phyloP scores from a whole-genome alignment of 2,113 vertebrate genomes.

The Cyprinus carpio region DNA sequence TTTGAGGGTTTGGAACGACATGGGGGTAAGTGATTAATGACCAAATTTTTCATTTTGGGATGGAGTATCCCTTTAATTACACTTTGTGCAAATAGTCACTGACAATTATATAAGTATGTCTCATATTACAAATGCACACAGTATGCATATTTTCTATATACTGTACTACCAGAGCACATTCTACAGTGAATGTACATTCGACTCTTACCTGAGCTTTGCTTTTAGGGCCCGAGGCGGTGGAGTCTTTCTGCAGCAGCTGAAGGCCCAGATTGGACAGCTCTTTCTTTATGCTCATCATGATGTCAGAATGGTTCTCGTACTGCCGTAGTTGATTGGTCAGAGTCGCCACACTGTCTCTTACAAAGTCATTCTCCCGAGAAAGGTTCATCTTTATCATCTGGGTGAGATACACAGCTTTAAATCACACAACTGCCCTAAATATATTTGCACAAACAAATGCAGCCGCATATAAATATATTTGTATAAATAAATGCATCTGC shows the following conservation, averaged over 20 bases:
- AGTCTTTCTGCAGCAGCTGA: slow-evolving; percentile 91
- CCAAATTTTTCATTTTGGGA: too few relatives aligned
- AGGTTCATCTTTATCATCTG: slow-evolving; percentile 94
- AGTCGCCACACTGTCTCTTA: slow-evolving; percentile 85
- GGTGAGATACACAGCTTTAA: not conserved
- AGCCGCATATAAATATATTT: not conserved
- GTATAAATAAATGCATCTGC: not conserved
- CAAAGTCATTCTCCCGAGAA: slow-evolving; percentile 86
- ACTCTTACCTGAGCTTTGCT: slow-evolving; percentile 81
- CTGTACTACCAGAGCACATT: not conserved
- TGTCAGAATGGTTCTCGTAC: slow-evolving; percentile 91
- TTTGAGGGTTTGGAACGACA: too few relatives aligned
- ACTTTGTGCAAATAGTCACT: too few relatives aligned
- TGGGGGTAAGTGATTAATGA: too few relatives aligned
- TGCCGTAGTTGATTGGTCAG: slow-evolving; percentile 85
- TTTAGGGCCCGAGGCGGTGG: slow-evolving; percentile 51
- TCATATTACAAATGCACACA: not conserved
- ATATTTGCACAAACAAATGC: not conserved
- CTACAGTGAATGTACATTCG: not conserved
- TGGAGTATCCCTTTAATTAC: too few relatives aligned
- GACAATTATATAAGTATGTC: not conserved
- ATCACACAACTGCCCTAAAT: not conserved
- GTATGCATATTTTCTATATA: not conserved
- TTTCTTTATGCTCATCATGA: slow-evolving; percentile 95
- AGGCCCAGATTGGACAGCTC: slow-evolving; percentile 90